Conservation (phyloP, 2,113 vertebrate genomes). For the Noctilio leporinus region DNA sequence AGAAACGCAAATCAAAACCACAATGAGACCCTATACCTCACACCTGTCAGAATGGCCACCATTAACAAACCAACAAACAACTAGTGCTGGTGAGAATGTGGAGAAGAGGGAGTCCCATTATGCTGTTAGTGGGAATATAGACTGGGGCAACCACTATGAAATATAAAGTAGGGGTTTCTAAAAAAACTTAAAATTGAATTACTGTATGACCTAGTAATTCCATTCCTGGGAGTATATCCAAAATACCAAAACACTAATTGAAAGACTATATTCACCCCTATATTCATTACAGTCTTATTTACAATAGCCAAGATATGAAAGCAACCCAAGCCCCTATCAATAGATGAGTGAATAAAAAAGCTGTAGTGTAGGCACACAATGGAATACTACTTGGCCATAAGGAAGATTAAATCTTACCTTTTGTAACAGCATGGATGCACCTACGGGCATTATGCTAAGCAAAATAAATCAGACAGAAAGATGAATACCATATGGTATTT, state of each 20-base stretch:
- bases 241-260: background rate
- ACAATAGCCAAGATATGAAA: background rate
- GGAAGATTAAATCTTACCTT: background rate
- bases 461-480: background rate
- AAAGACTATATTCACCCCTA: background rate
- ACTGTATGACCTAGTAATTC: background rate
- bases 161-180: background rate
- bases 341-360: background rate
- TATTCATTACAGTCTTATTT: background rate
- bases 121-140: background rate
- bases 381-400: background rate
- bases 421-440: background rate
- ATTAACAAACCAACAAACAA: background rate
- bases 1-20: background rate
- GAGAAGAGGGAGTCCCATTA: background rate
- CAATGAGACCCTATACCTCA: background rate
- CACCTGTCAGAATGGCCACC: background rate
- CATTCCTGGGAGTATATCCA: background rate
- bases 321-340: background rate
- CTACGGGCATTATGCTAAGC: background rate
- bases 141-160: background rate
- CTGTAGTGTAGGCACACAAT: background rate
- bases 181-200: background rate
- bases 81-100: background rate
- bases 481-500: background rate